Base-by-base conservation (phyloP, 2,113 vertebrate genomes). In the Antigone vipio region DNA sequence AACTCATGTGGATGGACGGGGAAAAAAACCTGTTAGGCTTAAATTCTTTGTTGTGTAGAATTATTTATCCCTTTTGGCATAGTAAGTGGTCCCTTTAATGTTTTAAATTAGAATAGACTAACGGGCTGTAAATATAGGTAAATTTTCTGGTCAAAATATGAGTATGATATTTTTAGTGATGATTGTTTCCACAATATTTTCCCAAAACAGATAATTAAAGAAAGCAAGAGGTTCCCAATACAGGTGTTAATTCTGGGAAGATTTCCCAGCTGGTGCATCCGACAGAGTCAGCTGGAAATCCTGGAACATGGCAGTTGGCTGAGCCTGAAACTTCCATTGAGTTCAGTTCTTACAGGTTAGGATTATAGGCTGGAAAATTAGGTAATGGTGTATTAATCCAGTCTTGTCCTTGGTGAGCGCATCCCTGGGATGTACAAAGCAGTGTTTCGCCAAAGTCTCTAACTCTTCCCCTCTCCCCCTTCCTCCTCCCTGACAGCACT, bases 361-460 rank as follows among this genome's bases (percentile, higher is more conserved):
- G 56, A 55, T 55, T 8, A 1, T 10, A 21, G 63, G 6, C 16
- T 76, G 63, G 80, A 50, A 66, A 34, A 56, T 15, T 8, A 8
- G 0, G 3, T 71, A 8, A 26, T 0, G 2, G 7, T 12, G 56
- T 21, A 18, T 85, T 35, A 11, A 13, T 53, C 6, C 1, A 0
- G 5, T 22, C 27, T 23, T n/a, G 14, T 26, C 26, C 26, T 23
- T 13, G 27, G 42, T 13, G 50, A 53, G 50, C 1, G 0, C 2
- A 3, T 71, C 34, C 52, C 30, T n/a, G 35, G 38, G 15, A 8
- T 11, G 26, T 12, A 16, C 11, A 8, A 58, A 76, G 42, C 34
- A 11, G 49, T 4, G 12, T 69, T 74, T 32, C 2, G 6, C 21
- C 15, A 9, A 9, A 40, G 21, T 40, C 10, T 2, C 2, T 60